Base-by-base conservation (phyloP, 1,140 invertebrate genomes). In the Drosophila nigromelanica region DNA sequence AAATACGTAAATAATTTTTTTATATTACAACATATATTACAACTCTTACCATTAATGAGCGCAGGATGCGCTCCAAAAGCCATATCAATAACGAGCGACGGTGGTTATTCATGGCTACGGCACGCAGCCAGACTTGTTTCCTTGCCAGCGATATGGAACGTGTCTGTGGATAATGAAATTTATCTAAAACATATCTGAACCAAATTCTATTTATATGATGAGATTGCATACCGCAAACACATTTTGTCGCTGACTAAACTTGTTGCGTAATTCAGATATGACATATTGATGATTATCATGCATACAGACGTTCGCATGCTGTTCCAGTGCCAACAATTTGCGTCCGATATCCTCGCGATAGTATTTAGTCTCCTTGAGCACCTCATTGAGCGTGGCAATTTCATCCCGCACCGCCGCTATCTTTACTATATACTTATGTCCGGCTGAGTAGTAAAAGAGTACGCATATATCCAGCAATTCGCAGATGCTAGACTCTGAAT, bases 41-140 rank as follows among this genome's bases (percentile, higher is more conserved):
- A 33, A 42, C 33, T 48, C 45, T 54, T 45, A 92, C 91, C 56
- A 79, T 80, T 30, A 92, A 70, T 0, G 95, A 95, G 7, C 92
- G 83, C 0, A 95, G 76, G 0, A 95, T 92, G 1, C 93, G 93
- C 64, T 93, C 93, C 12, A 96, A 79, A 1, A 96, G 77, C 94
- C 95, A 96, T 5, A 93, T 80, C 4, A 92, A 70, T 3, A 87
- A 40, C 2, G 60, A 18, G 18, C 86, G 70, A 7, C 89, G 73
- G 6, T 89, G 73, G 3, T 27, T 50, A 52, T 80, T 92, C 10
- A 92, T 24, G 5, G 89, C 91, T 18, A 92, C 83, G 0, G 78
- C 87, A 30, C 91, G 77, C n/a, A 90, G 77, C 91, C 91, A 92
- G 10, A 90, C 61, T 68, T 92, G 91, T 43, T 92, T 92, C 5